Evolutionary conservation across 2,797 vertebrate genomes (phyloP), one percentile per base, ranked within the genome.

Genomic region (Loris lydekkerianus): DNA sequence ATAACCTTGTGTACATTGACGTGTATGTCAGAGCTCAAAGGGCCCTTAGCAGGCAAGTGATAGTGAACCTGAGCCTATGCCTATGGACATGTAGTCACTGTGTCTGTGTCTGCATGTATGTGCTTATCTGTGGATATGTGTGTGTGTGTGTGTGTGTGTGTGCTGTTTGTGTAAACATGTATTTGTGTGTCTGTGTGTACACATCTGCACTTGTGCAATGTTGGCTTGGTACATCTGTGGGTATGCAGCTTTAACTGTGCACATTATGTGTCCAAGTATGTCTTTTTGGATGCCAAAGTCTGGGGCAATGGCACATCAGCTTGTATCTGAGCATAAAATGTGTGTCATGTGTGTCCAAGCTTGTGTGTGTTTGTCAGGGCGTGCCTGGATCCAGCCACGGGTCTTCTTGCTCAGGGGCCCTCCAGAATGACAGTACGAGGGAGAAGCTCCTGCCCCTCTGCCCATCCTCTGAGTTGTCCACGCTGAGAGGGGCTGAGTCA

Each of bases 311-410:
- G 29, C 75, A 23, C n/a, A 5, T n/a, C 76, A 40, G 40, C 4
- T 31, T 20, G 31, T 15, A 15, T 60, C 69, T 60, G 34, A 17
- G 23, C 10, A 7, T n/a, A n/a, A 1, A 8, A 0, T 8, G 40
- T 23, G 70, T 56, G 75, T 70, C 89, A 21, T 40, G 11, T 67
- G 53, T 14, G 46, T 65, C n/a, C 27, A 23, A 46, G 67, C 5
- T 58, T 85, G 31, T 23, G 10, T 9, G 5, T 10, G 4, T n/a
- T 27, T 60, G 53, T 27, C 1, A 1, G 0, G 27, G 5, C 7
- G 11, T 25, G 21, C 37, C 40, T 84, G 70, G 27, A 21, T 81
- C 77, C 14, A 13, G 10, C 18, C 40, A 3, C 9, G 11, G 61
- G 60, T 18, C 60, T 80, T 67, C n/a, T 27, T 53, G 23, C 25